Conservation (phyloP, 1,140 invertebrate genomes). For the Drosophila baimaii region DNA sequence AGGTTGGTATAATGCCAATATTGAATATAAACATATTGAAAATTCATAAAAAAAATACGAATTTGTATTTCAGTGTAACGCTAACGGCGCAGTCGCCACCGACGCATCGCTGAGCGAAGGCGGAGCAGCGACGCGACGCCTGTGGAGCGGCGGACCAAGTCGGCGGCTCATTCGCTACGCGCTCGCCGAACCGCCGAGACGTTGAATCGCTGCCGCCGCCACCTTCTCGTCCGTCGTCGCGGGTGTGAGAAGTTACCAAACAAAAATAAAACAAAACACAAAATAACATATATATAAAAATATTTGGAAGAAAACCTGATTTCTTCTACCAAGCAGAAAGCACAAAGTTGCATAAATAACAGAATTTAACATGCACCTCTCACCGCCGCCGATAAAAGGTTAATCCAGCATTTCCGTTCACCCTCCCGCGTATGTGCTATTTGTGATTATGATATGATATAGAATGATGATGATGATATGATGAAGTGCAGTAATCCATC, state of each 20-base stretch:
- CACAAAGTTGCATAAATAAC: conserved; percentile 34
- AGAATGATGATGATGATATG: conserved; percentile 51
- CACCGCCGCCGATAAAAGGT: background rate
- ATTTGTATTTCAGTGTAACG: background rate
- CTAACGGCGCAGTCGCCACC: conserved; percentile 19
- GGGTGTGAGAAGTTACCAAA: conserved; percentile 38
- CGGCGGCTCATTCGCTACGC: conserved; percentile 66
- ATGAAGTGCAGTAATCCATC: conserved; percentile 33
- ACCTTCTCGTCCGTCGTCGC: conserved; percentile 49
- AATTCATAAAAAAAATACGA: too few species aligned
- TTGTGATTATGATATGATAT: conserved; percentile 47
- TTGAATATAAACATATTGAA: too few species aligned
- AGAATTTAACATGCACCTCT: conserved; percentile 15
- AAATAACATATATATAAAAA: conserved; percentile 19
- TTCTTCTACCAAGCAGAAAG: conserved; percentile 19
- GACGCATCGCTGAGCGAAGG: conserved; percentile 32
- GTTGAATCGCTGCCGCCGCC: conserved; percentile 55
- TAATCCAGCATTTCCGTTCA: conserved; percentile 22
- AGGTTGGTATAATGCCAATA: too few species aligned
- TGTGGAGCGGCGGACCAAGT: conserved; percentile 44
- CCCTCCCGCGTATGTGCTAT: conserved; percentile 10
- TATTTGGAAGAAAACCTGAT: conserved; percentile 51
- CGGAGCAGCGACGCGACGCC: conserved; percentile 27
- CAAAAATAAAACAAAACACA: conserved; percentile 24
- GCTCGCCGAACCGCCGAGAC: conserved; percentile 72